Evolutionary conservation across 2,888 invertebrate genomes (phyloP), one percentile per base, ranked within the genome.

Genomic region (Drosophila greeni): DNA sequence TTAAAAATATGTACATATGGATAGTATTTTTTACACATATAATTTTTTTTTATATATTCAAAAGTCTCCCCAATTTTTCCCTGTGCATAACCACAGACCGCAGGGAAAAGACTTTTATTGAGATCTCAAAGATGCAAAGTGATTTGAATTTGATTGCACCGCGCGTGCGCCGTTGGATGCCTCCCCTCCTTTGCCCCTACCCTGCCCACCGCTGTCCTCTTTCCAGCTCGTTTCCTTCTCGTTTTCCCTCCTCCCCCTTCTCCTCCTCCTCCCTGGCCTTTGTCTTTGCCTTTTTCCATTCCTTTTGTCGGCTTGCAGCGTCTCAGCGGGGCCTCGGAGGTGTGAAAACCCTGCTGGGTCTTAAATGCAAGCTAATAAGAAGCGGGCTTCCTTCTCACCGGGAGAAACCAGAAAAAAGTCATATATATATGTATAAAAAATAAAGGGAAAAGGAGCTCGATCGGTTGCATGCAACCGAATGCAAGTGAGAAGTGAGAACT

Each of bases 261-360:
- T 20, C 20, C 20, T 20, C 52, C 29, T 24, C 16, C 36, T 24
- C 16, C 18, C 18, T 33, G 14, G 26, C 36, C 58, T 51, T 42
- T 45, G 23, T 43, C 18, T 57, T 29, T 45, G 33, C 62, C 52
- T 14, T 34, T 48, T 36, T 29, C 18, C 42, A 36, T 65, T 48
- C 67, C 52, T 48, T 61, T 52, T 66, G 67, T 67, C 67, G 67
- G 67, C 67, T 49, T 37, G 54, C 40, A 31, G 36, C 43, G 61
- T 49, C 85, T 66, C 86, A 85, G 86, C 81, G 85, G 87, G 87
- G 82, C 75, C 84, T 85, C 85, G 74, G 86, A 87, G 87, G 87
- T 87, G 87, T 87, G 87, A 87, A 87, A 85, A 86, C 86, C 87
- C 87, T 87, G 87, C 87, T 87, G 87, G 82, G 86, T 85, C 84